Conservation (phyloP, 2,113 vertebrate species). For the Microtus richardsoni region DNA sequence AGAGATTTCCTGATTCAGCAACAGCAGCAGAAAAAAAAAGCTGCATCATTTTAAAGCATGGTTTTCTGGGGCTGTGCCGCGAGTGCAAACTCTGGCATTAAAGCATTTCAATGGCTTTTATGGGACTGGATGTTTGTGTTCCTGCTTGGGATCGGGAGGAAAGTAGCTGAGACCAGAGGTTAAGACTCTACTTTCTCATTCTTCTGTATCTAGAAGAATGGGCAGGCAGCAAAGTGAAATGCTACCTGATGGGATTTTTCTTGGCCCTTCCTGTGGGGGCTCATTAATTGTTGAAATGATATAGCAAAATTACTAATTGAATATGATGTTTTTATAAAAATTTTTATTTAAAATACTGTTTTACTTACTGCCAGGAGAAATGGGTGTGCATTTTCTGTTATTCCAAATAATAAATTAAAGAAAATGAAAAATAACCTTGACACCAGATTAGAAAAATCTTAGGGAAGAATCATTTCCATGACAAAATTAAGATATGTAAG, state of each 20-base stretch:
- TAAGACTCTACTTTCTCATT: slow-evolving; percentile 9
- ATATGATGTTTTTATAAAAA: slow-evolving; percentile 53
- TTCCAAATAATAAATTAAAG: slow-evolving; percentile 44
- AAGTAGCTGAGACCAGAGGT: neutral
- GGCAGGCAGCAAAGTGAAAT: neutral
- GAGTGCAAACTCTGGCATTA: too few species aligned
- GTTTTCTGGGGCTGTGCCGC: too few species aligned
- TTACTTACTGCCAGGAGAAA: neutral
- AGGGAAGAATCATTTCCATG: neutral
- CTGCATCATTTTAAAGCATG: too few species aligned
- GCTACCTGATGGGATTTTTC: slow-evolving; percentile 55
- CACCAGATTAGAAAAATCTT: neutral
- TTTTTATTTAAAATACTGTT: slow-evolving; percentile 28
- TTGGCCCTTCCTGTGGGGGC: slow-evolving; percentile 34
- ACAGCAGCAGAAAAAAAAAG: too few species aligned
- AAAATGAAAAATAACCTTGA: neutral
- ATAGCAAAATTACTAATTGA: slow-evolving; percentile 46
- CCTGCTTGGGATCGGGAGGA: too few species aligned
- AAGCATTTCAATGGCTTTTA: too few species aligned
- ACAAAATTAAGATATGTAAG: slow-evolving; percentile 10
- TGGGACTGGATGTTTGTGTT: too few species aligned
- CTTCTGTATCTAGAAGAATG: neutral
- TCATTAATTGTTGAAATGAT: slow-evolving; percentile 56
- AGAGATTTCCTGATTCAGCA: too few species aligned
- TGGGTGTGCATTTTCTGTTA: neutral